Evolutionary conservation across 2,888 invertebrate species (phyloP), one percentile per base, ranked within the genome.

Genomic region (Pemphredon lugubris): DNA sequence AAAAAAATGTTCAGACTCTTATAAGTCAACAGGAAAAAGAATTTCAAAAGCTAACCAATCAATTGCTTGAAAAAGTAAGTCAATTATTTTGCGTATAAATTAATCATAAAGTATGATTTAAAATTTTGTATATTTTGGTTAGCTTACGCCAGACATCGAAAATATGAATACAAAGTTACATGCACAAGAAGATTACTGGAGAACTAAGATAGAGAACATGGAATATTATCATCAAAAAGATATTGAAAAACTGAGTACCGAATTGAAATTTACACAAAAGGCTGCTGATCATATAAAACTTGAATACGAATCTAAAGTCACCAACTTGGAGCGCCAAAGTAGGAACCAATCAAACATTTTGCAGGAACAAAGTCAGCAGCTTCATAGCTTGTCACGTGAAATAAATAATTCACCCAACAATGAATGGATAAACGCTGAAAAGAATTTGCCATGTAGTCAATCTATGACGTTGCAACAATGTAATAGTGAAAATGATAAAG

Each of bases 1-100:
- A 88, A 81, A 88, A 89, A 47, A 87, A 90, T 65, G 80, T 92
- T 16, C 90, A 91, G 57, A 85, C 86, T 51, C 90, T 91, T 18
- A 90, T 92, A 63, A 90, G 89, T 77, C 89, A 91, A 68, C 93
- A 93, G 82, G 92, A 92, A 48, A 85, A 86, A 48, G 92, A 93
- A 89, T 91, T 93, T 81, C 77, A 87, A 37, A 83, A 86, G 61
- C 81, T 93, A 13, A 91, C 90, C 83, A 90, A 91, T 66, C 91
- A 92, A 79, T 77, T 93, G 14, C 85, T 86, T 30, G 90, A 91
- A 65, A 68, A 64, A 26, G 80, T 81, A 57, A 70, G 54, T 70
- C 44, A 6, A 37, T 18, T 61, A 6, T 26, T 50, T 34, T 34
- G 2, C 30, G 50, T 21, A 0, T 23, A 11, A 16, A 0, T 23